Conservation (phyloP, 2,888 invertebrate species). For the Isotomurus palustris region DNA sequence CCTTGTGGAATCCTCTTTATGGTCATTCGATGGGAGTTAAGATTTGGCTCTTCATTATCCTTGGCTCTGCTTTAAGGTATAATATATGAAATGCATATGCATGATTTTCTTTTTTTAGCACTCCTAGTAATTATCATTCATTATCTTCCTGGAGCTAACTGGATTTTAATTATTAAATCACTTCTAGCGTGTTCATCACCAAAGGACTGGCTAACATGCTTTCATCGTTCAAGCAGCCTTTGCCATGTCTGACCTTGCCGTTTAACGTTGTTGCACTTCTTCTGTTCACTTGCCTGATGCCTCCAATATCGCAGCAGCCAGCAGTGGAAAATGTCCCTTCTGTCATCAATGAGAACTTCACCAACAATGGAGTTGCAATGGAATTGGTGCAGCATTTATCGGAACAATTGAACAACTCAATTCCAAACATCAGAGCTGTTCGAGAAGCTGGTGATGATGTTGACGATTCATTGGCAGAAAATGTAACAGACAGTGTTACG, state of each 20-base stretch:
- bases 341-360: neutral
- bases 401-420: neutral
- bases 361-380: constrained; percentile 4
- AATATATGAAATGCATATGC: too few relatives aligned
- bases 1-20: constrained; percentile 46
- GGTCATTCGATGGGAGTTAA: constrained; percentile 24
- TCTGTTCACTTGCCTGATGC: constrained; percentile 48
- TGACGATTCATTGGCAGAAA: neutral
- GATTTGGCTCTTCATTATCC: constrained; percentile 42
- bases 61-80: constrained; percentile 44
- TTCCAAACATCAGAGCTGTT: neutral
- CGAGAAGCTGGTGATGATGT: neutral
- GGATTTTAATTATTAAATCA: too few relatives aligned
- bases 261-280: constrained; percentile 50
- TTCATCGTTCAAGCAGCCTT: constrained; percentile 48
- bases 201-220: constrained; percentile 48
- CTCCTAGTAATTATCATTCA: too few relatives aligned
- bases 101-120: too few relatives aligned
- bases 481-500: neutral
- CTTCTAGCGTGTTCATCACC: constrained; percentile 50
- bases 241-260: constrained; percentile 50
- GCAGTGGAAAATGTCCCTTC: too few relatives aligned
- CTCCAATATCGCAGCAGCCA: constrained; percentile 30
- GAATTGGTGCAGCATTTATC: constrained; percentile 4
- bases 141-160: too few relatives aligned